Conservation (phyloP, 2,797 vertebrate genomes). For the Limnodromus scolopaceus region DNA sequence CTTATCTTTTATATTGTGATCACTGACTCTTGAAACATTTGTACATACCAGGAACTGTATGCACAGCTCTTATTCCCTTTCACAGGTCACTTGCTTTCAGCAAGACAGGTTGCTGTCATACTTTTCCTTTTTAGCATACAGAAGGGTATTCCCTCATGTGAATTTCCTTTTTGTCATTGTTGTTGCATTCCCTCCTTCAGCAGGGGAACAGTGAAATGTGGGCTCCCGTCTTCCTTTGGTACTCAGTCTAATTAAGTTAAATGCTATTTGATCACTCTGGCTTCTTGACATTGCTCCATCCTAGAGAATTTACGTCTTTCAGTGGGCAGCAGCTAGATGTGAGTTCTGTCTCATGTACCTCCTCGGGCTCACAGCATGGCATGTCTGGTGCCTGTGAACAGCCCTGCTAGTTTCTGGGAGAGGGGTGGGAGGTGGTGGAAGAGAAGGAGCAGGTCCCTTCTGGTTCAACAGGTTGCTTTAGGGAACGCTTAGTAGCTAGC, state of each 20-base stretch:
- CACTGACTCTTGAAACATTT: background rate
- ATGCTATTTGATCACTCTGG: background rate
- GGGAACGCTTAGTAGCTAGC: background rate
- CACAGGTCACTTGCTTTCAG: slow-evolving; percentile 4
- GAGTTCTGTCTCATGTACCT: background rate
- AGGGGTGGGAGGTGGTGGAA: background rate
- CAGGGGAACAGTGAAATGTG: background rate
- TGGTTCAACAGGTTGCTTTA: background rate
- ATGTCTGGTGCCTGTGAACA: background rate
- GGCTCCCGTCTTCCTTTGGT: background rate
- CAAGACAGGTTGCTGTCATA: background rate
- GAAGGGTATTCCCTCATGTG: background rate
- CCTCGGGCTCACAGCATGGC: background rate
- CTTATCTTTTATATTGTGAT: background rate
- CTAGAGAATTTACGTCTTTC: background rate
- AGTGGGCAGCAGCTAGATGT: background rate
- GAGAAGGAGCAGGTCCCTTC: background rate
- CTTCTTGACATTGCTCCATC: background rate
- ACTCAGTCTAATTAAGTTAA: background rate
- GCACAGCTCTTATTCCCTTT: background rate
- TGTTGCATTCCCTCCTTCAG: background rate
- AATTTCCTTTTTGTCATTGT: background rate
- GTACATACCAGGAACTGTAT: background rate
- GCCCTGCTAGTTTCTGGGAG: background rate
- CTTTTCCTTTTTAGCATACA: background rate